phyloP scores from a whole-genome alignment of 1,140 invertebrate genomes.

The Semibalanus balanoides region DNA sequence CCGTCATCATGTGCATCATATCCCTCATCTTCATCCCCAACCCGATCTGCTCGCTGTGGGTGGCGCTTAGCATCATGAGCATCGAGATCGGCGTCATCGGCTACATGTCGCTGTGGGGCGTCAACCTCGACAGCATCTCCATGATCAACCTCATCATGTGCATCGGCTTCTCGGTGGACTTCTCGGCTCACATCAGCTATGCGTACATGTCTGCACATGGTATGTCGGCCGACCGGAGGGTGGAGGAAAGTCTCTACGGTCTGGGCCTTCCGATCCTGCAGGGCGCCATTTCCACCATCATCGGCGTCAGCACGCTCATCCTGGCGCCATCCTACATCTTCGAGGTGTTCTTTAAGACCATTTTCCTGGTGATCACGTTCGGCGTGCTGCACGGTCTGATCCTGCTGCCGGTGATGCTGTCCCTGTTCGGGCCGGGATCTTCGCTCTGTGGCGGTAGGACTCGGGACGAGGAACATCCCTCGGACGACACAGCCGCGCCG shows the following conservation, averaged over 20 bases:
- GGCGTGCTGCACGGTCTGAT: slow-evolving; percentile 36
- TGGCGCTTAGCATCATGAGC: slow-evolving; percentile 35
- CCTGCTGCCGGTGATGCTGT: slow-evolving; percentile 37
- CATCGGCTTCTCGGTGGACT: slow-evolving; percentile 43
- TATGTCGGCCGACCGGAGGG: slow-evolving; percentile 23
- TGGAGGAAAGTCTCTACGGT: slow-evolving; percentile 30
- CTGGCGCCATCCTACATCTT: slow-evolving; percentile 40
- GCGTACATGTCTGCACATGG: slow-evolving; percentile 33
- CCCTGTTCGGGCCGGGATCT: neutral
- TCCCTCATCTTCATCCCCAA: slow-evolving; percentile 39
- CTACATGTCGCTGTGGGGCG: slow-evolving; percentile 35
- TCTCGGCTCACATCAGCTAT: slow-evolving; percentile 40
- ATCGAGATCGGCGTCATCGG: slow-evolving; percentile 40
- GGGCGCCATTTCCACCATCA: slow-evolving; percentile 37
- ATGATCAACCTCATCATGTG: slow-evolving; percentile 45
- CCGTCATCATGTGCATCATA: slow-evolving; percentile 37
- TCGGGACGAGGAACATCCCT: neutral
- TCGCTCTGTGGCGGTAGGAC: neutral
- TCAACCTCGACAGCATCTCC: slow-evolving; percentile 39
- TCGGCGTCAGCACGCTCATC: slow-evolving; percentile 35
- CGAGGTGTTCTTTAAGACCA: slow-evolving; percentile 40
- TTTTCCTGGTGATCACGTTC: slow-evolving; percentile 36
- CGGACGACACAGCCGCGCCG: too few relatives aligned
- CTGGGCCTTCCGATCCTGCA: slow-evolving; percentile 39
- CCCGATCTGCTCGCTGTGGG: slow-evolving; percentile 33